These are phyloP conservation scores for Drosophila funebris DNA, from an alignment of 1,140 invertebrate species.

Conservation along the genomic window DNA sequence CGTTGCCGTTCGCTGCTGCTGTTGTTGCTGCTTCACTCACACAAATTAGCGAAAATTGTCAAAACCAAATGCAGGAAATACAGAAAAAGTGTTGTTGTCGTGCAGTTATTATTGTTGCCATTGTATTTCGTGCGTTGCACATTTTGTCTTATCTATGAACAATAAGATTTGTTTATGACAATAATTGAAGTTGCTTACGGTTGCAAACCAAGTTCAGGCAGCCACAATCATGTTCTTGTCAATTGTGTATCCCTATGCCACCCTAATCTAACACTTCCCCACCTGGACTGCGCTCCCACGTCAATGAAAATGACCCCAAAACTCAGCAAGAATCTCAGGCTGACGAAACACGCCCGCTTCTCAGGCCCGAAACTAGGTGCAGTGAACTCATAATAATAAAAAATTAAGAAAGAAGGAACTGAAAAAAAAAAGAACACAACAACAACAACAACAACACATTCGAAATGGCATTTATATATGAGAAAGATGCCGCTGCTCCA, in stretches of 20 bases:
- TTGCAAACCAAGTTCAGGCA: background rate
- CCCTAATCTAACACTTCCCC: conserved; percentile 1
- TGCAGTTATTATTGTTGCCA: conserved; percentile 9
- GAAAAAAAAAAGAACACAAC: background rate
- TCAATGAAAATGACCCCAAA: conserved; percentile 7
- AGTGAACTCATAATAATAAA: conserved; percentile 37
- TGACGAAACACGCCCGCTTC: too few species aligned
- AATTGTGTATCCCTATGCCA: background rate
- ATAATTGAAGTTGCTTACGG: conserved; percentile 23
- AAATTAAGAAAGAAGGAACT: background rate
- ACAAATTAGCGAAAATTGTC: conserved; percentile 51
- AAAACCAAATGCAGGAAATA: conserved; percentile 52
- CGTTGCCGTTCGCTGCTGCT: background rate
- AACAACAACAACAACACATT: conserved; percentile 34
- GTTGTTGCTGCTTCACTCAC: conserved; percentile 10
- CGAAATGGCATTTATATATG: conserved; percentile 63
- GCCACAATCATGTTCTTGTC: background rate
- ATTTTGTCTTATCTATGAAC: conserved; percentile 49
- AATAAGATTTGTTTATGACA: conserved; percentile 57
- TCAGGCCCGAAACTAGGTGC: conserved; percentile 21
- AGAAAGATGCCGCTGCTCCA: conserved; percentile 63
- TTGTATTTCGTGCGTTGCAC: conserved; percentile 43
- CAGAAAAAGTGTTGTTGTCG: conserved; percentile 28
- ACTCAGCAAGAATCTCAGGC: conserved; percentile 10
- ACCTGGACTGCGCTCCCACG: conserved; percentile 32